Evolutionary conservation across 1,140 invertebrate species (phyloP).

Genomic region (Pissodes strobi): DNA sequence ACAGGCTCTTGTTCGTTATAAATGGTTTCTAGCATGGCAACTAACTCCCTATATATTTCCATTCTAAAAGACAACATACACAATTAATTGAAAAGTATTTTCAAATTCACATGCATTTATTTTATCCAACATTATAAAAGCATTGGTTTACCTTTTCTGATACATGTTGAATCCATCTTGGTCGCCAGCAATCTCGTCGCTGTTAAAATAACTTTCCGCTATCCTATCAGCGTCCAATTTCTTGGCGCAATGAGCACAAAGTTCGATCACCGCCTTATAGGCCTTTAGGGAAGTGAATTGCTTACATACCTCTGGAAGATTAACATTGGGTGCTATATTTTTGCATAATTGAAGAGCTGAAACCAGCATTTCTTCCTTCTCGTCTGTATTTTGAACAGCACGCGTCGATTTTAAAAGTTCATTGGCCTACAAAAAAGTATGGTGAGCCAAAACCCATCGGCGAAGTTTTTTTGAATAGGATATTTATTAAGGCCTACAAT

Average conservation of each 20-base stretch:
- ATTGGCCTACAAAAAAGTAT: conserved; percentile 68
- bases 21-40: conserved; percentile 77
- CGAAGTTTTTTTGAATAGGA: no score
- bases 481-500: no score
- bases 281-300: conserved; percentile 77
- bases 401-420: conserved; percentile 85
- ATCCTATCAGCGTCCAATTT: conserved; percentile 87
- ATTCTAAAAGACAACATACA: conserved; percentile 67
- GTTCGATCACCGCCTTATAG: conserved; percentile 86
- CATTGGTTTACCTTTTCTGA: conserved; percentile 69
- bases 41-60: conserved; percentile 88
- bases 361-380: conserved; percentile 73
- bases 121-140: no score
- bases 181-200: conserved; percentile 72
- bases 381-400: conserved; percentile 67
- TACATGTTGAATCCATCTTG: conserved; percentile 74
- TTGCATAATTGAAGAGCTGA: conserved; percentile 86
- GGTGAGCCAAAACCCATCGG: no score
- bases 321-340: conserved; percentile 78
- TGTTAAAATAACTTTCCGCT: conserved; percentile 87
- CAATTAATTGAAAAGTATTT: background rate
- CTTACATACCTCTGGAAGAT: conserved; percentile 76
- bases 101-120: no score
- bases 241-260: conserved; percentile 81
- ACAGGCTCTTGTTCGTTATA: conserved; percentile 65